These are phyloP conservation scores for Meganola albula DNA, from an alignment of 2,888 invertebrate species.

Conservation along the genomic window DNA sequence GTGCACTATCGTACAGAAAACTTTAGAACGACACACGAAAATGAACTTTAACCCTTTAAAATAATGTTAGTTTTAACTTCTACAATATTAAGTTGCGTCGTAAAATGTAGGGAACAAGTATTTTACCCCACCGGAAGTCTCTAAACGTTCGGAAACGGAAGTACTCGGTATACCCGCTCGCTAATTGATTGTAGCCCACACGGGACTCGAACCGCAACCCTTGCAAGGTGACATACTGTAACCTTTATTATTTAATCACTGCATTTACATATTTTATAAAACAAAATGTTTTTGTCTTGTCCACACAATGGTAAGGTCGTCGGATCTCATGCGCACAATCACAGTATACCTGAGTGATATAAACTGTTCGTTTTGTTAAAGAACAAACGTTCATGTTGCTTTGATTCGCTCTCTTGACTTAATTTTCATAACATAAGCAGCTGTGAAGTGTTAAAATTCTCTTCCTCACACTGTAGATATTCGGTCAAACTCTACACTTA, in stretches of 20 bases:
- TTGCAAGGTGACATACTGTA: slow-evolving; percentile 41
- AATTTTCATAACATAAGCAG: no score
- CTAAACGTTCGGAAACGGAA: slow-evolving; percentile 73
- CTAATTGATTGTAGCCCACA: slow-evolving; percentile 68
- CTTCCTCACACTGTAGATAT: no score
- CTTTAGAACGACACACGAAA: slow-evolving; percentile 3
- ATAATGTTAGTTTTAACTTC: slow-evolving; percentile 3
- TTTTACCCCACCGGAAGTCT: slow-evolving; percentile 61
- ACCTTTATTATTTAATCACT: slow-evolving; percentile 27
- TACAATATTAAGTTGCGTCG: slow-evolving; percentile 12
- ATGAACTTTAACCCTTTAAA: slow-evolving; percentile 11
- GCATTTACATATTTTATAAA: slow-evolving; percentile 21
- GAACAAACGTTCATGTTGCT: no score
- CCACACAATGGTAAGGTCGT: no score
- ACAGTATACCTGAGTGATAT: no score
- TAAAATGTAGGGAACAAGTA: slow-evolving; percentile 23
- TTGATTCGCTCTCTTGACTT: no score
- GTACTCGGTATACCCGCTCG: slow-evolving; percentile 56
- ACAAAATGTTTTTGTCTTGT: not conserved
- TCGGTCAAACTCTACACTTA: no score
- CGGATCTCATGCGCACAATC: no score
- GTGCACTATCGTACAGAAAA: slow-evolving; percentile 7
- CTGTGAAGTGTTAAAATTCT: no score
- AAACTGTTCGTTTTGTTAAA: no score
- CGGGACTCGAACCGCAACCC: slow-evolving; percentile 46